Conservation (phyloP, 2,113 vertebrate species). For the Catharus bicknelli region DNA sequence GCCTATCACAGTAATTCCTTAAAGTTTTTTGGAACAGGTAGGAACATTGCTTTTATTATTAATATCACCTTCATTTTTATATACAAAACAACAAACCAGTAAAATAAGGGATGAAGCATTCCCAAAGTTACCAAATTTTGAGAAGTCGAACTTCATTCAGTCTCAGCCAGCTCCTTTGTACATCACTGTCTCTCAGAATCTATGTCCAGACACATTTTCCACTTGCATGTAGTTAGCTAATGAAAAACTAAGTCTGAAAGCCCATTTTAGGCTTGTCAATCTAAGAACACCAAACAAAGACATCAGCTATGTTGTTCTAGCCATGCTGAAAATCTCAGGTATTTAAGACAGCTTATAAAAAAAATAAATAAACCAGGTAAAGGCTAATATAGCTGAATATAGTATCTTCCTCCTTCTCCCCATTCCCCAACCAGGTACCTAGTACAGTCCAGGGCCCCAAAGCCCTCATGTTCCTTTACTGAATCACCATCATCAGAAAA, state of each 20-base stretch:
- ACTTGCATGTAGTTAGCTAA: neutral
- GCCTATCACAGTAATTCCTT: too few species aligned
- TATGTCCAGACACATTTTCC: neutral
- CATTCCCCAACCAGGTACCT: neutral
- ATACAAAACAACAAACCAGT: neutral
- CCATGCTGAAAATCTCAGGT: neutral
- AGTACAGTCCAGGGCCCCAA: neutral
- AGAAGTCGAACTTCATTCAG: neutral
- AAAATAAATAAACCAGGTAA: accelerated
- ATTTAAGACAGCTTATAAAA: neutral
- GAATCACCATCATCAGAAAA: neutral
- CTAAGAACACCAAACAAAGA: neutral
- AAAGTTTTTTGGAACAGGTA: too few species aligned
- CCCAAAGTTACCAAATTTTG: neutral
- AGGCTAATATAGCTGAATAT: neutral
- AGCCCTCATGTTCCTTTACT: neutral
- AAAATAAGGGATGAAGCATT: neutral
- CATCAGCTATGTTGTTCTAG: neutral
- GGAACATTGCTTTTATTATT: too few species aligned
- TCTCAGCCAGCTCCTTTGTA: neutral
- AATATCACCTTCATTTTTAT: too few species aligned
- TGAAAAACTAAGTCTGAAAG: neutral
- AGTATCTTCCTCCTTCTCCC: neutral
- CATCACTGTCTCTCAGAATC: neutral
- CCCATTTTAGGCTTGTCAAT: neutral